phyloP scores from a whole-genome alignment of 64 coral and sea anemone genomes.

The Montipora efflorescens region DNA sequence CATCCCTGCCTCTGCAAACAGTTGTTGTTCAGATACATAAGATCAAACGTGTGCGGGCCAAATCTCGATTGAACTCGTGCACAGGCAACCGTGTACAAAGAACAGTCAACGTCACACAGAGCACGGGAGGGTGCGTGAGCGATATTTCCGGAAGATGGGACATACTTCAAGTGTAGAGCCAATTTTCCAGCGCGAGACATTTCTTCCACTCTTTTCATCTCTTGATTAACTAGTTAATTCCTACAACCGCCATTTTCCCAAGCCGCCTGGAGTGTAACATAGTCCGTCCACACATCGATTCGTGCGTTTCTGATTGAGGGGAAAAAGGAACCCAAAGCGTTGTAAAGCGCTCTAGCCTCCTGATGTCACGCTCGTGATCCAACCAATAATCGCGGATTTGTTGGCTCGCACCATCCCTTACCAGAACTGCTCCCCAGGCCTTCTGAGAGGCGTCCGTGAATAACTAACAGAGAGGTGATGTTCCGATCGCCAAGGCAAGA shows the following conservation, averaged over 20 bases:
- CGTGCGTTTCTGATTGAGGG: constrained; percentile 1
- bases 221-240: not conserved
- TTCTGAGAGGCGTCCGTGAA: constrained; percentile 4
- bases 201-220: not conserved
- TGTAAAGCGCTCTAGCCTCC: constrained; percentile 1
- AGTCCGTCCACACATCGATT: not conserved
- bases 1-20: not conserved
- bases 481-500: constrained; percentile 5
- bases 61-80: not conserved
- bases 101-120: not conserved
- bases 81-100: not conserved
- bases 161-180: not conserved
- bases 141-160: not conserved
- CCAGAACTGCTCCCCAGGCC: constrained; percentile 30
- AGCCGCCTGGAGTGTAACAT: not conserved
- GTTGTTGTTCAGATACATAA: constrained; percentile 25
- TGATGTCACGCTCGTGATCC: not conserved
- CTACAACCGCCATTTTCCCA: constrained; percentile 49
- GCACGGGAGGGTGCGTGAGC: constrained; percentile 6
- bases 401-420: not conserved
- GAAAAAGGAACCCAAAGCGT: constrained; percentile 3
- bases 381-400: constrained; percentile 24
- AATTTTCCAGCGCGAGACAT: not conserved
- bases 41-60: constrained; percentile 40
- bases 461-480: too few relatives aligned